A percentile compares a stretch with the other conserved stretches of the same genome.
phyloP scores from a whole-genome alignment of 2,888 invertebrate species.

The Nomada ruficornis region DNA sequence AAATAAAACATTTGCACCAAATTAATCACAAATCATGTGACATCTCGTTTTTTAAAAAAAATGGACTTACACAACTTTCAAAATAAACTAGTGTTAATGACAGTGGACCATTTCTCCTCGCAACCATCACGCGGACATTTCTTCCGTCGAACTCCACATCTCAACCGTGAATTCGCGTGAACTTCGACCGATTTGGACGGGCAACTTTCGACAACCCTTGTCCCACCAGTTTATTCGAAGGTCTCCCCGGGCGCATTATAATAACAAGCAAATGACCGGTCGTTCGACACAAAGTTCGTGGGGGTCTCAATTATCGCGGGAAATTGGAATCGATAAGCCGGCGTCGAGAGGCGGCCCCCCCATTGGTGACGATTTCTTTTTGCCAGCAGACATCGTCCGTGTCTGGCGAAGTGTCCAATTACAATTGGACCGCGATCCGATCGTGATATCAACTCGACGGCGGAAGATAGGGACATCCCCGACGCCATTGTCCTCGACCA shows the following conservation, averaged over 20 bases:
- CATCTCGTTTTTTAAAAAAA: too few relatives aligned
- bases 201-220: too few relatives aligned
- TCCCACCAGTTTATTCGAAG: too few relatives aligned
- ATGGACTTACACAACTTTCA: too few relatives aligned
- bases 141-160: too few relatives aligned
- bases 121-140: too few relatives aligned
- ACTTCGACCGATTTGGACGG: too few relatives aligned
- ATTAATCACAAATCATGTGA: too few relatives aligned
- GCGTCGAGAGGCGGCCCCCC: conserved; percentile 1
- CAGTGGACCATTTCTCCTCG: too few relatives aligned
- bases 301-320: conserved; percentile 34
- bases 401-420: conserved; percentile 65
- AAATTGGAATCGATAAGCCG: conserved; percentile 43
- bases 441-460: conserved; percentile 68
- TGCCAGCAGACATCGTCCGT: conserved; percentile 10
- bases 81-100: too few relatives aligned
- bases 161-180: too few relatives aligned
- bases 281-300: background rate
- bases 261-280: background rate
- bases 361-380: conserved; percentile 26
- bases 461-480: conserved; percentile 63
- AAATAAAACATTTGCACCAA: too few relatives aligned
- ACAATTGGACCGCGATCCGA: conserved; percentile 70
- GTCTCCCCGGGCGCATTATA: background rate
- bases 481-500: conserved; percentile 62